Conservation (phyloP, 2,113 vertebrate species). For the Neodontobutis hainanensis region DNA sequence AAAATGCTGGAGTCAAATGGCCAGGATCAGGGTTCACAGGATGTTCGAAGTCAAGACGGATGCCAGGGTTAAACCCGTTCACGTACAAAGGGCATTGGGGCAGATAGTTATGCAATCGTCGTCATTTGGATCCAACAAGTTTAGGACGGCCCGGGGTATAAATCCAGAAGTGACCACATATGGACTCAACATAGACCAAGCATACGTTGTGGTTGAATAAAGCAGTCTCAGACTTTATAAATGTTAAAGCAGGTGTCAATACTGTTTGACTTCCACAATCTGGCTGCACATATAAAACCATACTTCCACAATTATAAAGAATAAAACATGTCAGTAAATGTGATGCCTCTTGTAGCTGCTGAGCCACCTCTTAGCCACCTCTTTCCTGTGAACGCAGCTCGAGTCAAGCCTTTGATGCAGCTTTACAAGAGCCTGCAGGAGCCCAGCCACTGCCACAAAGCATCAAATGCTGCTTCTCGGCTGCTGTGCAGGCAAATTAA, state of each 20-base stretch:
- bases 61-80: constrained; percentile 13
- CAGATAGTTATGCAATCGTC: background rate
- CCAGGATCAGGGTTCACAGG: constrained; percentile 28
- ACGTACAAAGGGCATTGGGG: background rate
- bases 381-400: background rate
- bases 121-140: background rate
- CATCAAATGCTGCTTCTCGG: background rate
- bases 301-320: background rate
- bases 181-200: background rate
- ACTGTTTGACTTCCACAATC: too few species aligned
- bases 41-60: background rate
- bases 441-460: constrained; percentile 2
- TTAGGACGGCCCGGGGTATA: background rate
- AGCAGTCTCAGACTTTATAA: too few species aligned
- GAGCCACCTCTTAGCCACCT: background rate
- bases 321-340: background rate
- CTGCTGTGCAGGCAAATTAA: background rate
- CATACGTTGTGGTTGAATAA: background rate
- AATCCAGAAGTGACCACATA: constrained; percentile 1
- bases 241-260: too few species aligned
- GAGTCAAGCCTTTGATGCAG: background rate
- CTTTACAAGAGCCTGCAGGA: background rate
- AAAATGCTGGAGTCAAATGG: constrained; percentile 26
- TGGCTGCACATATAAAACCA: too few species aligned
- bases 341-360: too few species aligned